Evolutionary conservation across 2,888 invertebrate genomes (phyloP).

Genomic region (Copidosoma aretas): DNA sequence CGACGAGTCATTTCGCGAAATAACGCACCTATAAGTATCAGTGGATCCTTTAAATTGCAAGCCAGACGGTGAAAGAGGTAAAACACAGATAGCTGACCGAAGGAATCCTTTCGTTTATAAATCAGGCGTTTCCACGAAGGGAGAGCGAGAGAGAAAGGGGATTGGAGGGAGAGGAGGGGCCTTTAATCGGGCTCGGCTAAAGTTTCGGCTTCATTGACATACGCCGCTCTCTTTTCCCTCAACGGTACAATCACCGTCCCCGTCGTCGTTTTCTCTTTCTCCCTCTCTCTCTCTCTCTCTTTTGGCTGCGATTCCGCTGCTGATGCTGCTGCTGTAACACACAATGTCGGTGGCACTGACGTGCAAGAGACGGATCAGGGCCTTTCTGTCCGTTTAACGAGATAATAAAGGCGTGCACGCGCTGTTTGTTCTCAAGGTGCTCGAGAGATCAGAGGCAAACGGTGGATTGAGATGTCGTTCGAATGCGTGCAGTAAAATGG

Average conservation of each 20-base stretch:
- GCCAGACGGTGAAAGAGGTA: neutral
- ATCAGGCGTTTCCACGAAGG: neutral
- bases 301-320: too few relatives aligned
- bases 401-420: constrained; percentile 17
- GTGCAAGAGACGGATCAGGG: neutral
- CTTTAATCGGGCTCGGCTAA: neutral
- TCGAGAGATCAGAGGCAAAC: too few relatives aligned
- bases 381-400: constrained; percentile 10
- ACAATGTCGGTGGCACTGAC: too few relatives aligned
- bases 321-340: too few relatives aligned
- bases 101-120: neutral
- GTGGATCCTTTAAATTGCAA: too few relatives aligned
- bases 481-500: too few relatives aligned
- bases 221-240: constrained; percentile 23
- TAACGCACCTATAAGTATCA: too few relatives aligned
- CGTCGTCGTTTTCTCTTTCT: neutral
- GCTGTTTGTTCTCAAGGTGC: neutral
- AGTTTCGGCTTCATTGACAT: constrained; percentile 15
- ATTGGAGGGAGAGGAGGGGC: too few relatives aligned
- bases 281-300: too few relatives aligned
- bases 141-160: too few relatives aligned
- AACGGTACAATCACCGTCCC: constrained; percentile 17
- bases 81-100: neutral
- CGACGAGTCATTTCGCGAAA: too few relatives aligned
- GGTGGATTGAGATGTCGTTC: too few relatives aligned